A percentile compares a stretch with the other conserved stretches of the same genome.
These are phyloP conservation scores for Bruchidius siliquastri DNA, from an alignment of 2,888 invertebrate species.

Conservation along the genomic window DNA sequence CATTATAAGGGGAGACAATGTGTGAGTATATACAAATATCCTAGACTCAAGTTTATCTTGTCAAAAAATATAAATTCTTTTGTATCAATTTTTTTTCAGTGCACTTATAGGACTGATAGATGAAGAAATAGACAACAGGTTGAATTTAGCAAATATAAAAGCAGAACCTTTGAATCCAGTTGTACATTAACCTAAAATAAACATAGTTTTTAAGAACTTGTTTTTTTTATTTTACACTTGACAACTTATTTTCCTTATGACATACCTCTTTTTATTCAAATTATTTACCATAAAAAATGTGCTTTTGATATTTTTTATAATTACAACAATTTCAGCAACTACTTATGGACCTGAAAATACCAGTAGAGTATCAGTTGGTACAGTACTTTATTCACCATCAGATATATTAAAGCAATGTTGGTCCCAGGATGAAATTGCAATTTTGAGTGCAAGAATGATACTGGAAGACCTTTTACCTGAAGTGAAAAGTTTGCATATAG, in stretches of 20 bases:
- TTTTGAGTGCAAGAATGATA: conserved; percentile 43
- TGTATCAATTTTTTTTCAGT: conserved; percentile 42
- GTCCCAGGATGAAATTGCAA: conserved; percentile 39
- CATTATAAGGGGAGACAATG: conserved; percentile 97
- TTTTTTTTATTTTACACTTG: background rate
- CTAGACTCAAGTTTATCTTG: background rate
- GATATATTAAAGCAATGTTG: conserved; percentile 42
- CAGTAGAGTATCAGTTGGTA: conserved; percentile 26
- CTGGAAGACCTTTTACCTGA: conserved; percentile 41
- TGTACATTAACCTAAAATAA: conserved; percentile 55
- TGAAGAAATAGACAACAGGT: conserved; percentile 74
- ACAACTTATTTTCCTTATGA: background rate
- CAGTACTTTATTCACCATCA: conserved; percentile 40
- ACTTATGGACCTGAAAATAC: background rate
- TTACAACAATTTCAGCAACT: background rate
- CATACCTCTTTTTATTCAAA: background rate
- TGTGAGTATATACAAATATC: conserved; percentile 54
- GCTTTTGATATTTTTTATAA: background rate
- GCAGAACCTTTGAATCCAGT: conserved; percentile 81
- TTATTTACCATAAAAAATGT: background rate
- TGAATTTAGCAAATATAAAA: conserved; percentile 74
- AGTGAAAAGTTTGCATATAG: conserved; percentile 30
- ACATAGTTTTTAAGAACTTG: background rate
- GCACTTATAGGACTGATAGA: conserved; percentile 82
- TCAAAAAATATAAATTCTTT: background rate